A percentile compares a stretch with the other conserved stretches of the same genome.
phyloP scores from a whole-genome alignment of 2,888 invertebrate species.

The Cyclophora punctaria region DNA sequence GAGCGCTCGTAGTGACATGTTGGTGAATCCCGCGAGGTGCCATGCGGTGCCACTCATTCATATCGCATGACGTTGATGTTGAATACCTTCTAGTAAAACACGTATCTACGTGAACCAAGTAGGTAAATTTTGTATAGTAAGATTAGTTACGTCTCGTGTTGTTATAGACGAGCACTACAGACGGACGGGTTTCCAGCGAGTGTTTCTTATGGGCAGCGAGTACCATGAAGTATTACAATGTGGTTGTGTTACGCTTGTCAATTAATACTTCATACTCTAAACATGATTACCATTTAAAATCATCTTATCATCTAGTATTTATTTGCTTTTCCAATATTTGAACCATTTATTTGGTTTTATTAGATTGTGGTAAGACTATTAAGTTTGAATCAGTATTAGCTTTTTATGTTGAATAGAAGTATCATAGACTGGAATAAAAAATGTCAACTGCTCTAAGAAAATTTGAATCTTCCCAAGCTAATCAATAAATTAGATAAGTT shows the following conservation, averaged over 20 bases:
- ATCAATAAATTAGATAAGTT: conserved; percentile 47
- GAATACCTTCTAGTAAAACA: conserved; percentile 24
- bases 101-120: conserved; percentile 16
- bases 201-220: conserved; percentile 1
- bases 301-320: too few species aligned
- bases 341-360: too few species aligned
- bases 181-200: too few species aligned
- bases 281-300: too few species aligned
- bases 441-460: conserved; percentile 18
- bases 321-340: too few species aligned
- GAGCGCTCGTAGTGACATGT: too few species aligned
- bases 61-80: conserved; percentile 43
- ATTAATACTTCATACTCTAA: too few species aligned
- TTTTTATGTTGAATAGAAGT: too few species aligned
- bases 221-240: too few species aligned
- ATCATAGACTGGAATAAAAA: neutral
- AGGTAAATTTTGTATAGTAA: conserved; percentile 30
- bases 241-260: neutral
- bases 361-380: too few species aligned
- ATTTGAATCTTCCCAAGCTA: conserved; percentile 24
- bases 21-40: neutral
- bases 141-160: conserved; percentile 46
- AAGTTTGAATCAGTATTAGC: too few species aligned
- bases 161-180: conserved; percentile 26
- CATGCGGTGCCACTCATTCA: conserved; percentile 55